Conservation (phyloP, 2,888 invertebrate species). For the Perizoma affinitatum region DNA sequence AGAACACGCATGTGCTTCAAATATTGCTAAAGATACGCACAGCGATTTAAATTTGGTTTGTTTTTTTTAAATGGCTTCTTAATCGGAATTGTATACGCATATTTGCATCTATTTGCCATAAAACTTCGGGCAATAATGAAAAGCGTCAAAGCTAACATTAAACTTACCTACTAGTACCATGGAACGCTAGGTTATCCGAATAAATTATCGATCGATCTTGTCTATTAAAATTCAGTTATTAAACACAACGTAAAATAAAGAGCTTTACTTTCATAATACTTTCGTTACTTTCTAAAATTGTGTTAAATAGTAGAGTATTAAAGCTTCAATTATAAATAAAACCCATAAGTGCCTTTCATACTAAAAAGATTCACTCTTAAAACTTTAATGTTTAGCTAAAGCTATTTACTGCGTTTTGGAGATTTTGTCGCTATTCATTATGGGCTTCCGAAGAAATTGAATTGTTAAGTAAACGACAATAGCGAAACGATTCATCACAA, state of each 20-base stretch:
- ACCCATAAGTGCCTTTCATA: not conserved
- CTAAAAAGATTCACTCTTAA: constrained; percentile 13
- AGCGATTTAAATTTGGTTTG: constrained; percentile 48
- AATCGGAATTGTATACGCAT: constrained; percentile 36
- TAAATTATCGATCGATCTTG: not conserved
- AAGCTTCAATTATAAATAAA: constrained; percentile 14
- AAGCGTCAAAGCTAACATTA: constrained; percentile 32
- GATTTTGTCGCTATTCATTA: constrained; percentile 39
- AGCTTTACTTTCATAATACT: too few relatives aligned
- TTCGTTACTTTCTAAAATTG: too few relatives aligned
- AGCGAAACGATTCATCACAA: constrained; percentile 72
- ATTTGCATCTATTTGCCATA: constrained; percentile 47
- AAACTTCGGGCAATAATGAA: constrained; percentile 48
- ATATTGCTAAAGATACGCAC: constrained; percentile 37
- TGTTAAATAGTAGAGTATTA: too few relatives aligned
- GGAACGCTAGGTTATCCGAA: not conserved
- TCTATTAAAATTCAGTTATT: not conserved
- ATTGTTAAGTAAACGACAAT: constrained; percentile 62
- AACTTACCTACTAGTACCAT: not conserved
- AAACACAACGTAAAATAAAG: too few relatives aligned
- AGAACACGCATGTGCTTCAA: constrained; percentile 41
- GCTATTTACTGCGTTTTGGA: constrained; percentile 31
- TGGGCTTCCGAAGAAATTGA: constrained; percentile 65
- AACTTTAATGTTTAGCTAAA: constrained; percentile 18
- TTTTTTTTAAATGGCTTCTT: constrained; percentile 44